Evolutionary conservation across 92 coral and sea anemone species (phyloP).

Genomic region (Zoanthus sociatus): DNA sequence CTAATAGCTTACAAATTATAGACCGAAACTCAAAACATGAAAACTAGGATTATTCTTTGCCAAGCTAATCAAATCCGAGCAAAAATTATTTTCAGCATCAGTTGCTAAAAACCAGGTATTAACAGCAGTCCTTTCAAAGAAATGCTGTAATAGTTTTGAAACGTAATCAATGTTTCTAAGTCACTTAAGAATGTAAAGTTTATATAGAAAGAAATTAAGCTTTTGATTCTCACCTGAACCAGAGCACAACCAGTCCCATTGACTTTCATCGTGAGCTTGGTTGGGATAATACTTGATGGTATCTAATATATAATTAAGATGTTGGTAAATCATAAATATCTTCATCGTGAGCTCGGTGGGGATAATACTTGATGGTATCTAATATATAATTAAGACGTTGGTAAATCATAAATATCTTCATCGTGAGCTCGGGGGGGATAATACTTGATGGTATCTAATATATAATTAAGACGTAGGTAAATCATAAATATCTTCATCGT

Average conservation of each 20-base stretch:
- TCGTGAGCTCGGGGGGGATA: slow-evolving; percentile 62
- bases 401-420: slow-evolving; percentile 11
- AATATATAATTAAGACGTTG: not conserved
- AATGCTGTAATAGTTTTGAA: too few species aligned
- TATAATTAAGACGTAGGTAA: not conserved
- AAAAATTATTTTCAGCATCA: too few species aligned
- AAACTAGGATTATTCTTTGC: too few species aligned
- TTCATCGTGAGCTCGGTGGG: slow-evolving; percentile 64
- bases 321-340: not conserved
- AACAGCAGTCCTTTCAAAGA: too few species aligned
- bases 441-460: slow-evolving; percentile 67
- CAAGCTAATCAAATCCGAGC: too few species aligned
- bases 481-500: slow-evolving; percentile 30
- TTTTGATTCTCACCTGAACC: slow-evolving; percentile 75
- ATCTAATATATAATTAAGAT: slow-evolving; percentile 36
- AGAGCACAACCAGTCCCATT: slow-evolving; percentile 88
- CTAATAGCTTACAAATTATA: too few species aligned
- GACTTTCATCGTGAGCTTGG: slow-evolving; percentile 64
- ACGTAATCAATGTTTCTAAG: too few species aligned
- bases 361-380: slow-evolving; percentile 73
- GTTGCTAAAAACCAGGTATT: too few species aligned
- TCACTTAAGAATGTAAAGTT: too few species aligned
- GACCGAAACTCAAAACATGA: too few species aligned
- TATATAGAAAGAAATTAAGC: not conserved
- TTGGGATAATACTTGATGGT: slow-evolving; percentile 66